These are phyloP conservation scores for Naso thynnoides DNA, from an alignment of 2,797 vertebrate genomes.

Conservation along the genomic window DNA sequence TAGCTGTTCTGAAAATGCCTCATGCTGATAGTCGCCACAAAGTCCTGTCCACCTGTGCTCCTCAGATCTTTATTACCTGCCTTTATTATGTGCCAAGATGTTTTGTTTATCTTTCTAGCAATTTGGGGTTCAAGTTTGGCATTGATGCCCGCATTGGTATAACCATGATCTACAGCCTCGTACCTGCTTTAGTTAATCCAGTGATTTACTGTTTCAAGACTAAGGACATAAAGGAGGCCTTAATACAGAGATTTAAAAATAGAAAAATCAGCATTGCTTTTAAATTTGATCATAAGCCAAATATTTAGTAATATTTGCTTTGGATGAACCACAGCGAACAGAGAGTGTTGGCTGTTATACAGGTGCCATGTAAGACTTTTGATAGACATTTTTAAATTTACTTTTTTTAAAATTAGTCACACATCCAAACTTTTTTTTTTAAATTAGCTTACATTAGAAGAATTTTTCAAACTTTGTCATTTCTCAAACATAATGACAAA, in stretches of 20 bases:
- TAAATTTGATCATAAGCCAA: background rate
- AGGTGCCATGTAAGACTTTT: background rate
- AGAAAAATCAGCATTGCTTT: conserved; percentile 9
- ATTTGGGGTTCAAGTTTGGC: conserved; percentile 23
- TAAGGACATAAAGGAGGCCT: conserved; percentile 62
- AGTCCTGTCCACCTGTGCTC: conserved; percentile 73
- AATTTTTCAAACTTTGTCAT: too few relatives aligned
- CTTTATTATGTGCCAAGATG: conserved; percentile 76
- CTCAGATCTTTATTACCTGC: conserved; percentile 79
- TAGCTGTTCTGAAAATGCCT: conserved; percentile 75
- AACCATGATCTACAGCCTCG: conserved; percentile 64
- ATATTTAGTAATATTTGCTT: background rate
- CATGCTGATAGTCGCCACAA: conserved; percentile 57
- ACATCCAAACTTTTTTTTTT: too few relatives aligned
- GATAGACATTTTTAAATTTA: too few relatives aligned
- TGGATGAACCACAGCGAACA: background rate
- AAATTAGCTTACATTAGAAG: too few relatives aligned
- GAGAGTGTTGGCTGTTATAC: background rate
- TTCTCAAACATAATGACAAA: too few relatives aligned
- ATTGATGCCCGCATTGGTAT: conserved; percentile 35
- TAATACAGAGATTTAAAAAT: conserved; percentile 43
- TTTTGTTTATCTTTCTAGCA: conserved; percentile 53
- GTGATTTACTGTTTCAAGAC: conserved; percentile 82
- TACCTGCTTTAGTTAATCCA: conserved; percentile 80
- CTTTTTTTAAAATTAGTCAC: too few relatives aligned